Percentiles rank a stretch among this genome's conserved stretches.
phyloP scores from a whole-genome alignment of 2,888 invertebrate genomes.

The Chrysodeixis includens region DNA sequence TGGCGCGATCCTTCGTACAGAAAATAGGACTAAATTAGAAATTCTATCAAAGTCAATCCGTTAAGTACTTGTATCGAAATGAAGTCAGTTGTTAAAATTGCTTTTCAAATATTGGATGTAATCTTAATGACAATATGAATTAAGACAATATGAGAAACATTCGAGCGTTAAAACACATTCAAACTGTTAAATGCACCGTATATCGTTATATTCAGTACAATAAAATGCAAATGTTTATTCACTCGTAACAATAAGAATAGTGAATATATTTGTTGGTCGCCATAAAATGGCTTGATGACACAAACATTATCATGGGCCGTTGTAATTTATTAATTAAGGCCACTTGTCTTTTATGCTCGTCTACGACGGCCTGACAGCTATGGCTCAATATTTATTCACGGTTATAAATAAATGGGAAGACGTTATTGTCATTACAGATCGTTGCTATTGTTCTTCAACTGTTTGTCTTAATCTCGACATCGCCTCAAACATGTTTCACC shows the following conservation, averaged over 20 bases:
- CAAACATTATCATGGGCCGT: slow-evolving; percentile 39
- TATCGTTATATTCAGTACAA: neutral
- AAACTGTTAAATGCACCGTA: neutral
- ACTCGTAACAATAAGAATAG: neutral
- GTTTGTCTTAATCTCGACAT: neutral
- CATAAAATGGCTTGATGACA: slow-evolving; percentile 21
- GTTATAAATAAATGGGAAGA: slow-evolving; percentile 9
- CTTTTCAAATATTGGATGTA: slow-evolving; percentile 16
- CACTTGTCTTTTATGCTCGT: slow-evolving; percentile 34
- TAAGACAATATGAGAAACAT: neutral
- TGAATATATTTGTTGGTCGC: slow-evolving; percentile 11
- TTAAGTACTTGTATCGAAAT: slow-evolving; percentile 40
- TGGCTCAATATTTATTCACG: slow-evolving; percentile 27
- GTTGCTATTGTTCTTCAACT: neutral
- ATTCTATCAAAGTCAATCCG: slow-evolving; percentile 57
- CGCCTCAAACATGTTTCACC: neutral
- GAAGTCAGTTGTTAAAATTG: slow-evolving; percentile 19
- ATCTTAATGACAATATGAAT: slow-evolving; percentile 12
- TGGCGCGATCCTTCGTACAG: slow-evolving; percentile 67
- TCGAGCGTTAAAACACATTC: neutral
- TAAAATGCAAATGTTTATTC: neutral
- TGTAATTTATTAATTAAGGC: slow-evolving; percentile 48
- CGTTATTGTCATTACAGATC: neutral
- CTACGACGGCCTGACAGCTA: slow-evolving; percentile 12
- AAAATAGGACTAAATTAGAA: slow-evolving; percentile 70